Conservation (phyloP, 2,888 invertebrate genomes). For the Pammene aurita region DNA sequence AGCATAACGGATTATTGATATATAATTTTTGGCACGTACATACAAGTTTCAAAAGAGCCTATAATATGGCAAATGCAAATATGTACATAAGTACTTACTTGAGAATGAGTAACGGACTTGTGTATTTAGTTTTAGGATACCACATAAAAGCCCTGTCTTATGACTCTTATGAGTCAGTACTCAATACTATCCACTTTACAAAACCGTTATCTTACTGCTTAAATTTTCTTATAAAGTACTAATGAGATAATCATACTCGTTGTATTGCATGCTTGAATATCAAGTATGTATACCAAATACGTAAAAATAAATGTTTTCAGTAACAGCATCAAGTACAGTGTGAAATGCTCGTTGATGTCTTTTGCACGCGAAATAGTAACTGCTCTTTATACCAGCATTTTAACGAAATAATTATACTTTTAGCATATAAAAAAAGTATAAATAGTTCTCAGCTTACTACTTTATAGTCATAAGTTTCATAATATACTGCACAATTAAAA, state of each 20-base stretch:
- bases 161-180: conserved; percentile 28
- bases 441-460: too few relatives aligned
- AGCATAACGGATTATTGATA: too few relatives aligned
- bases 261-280: not conserved
- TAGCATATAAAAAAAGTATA: too few relatives aligned
- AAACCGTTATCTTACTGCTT: conserved; percentile 28
- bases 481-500: not conserved
- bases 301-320: not conserved
- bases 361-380: conserved; percentile 48
- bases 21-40: too few relatives aligned
- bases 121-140: not conserved
- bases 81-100: too few relatives aligned
- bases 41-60: too few relatives aligned
- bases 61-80: too few relatives aligned
- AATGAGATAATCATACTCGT: not conserved
- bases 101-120: too few relatives aligned
- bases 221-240: not conserved
- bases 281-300: not conserved
- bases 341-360: conserved; percentile 58
- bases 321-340: conserved; percentile 6
- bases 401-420: too few relatives aligned
- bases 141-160: conserved; percentile 12
- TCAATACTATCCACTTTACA: conserved; percentile 6
- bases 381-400: not conserved
- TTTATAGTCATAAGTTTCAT: not conserved